phyloP scores from a whole-genome alignment of 2,888 invertebrate species.

The Trichogramma dendrolimi region DNA sequence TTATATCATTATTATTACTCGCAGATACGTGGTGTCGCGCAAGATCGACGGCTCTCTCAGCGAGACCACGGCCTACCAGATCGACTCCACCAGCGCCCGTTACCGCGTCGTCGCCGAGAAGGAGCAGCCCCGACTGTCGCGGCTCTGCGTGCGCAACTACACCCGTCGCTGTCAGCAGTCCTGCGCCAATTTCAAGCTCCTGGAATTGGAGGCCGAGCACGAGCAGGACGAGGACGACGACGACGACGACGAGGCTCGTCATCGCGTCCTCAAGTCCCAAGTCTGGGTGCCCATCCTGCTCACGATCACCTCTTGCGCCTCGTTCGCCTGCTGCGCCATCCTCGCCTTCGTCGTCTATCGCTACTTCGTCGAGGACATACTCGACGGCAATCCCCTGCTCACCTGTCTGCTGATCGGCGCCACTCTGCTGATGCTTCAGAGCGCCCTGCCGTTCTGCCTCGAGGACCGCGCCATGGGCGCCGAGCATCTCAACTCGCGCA shows the following conservation, averaged over 20 bases:
- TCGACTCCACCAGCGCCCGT: constrained; percentile 31
- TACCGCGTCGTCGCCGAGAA: constrained; percentile 34
- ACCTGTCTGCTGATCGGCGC: constrained; percentile 52
- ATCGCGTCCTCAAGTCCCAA: constrained; percentile 40
- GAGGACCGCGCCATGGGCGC: constrained; percentile 40
- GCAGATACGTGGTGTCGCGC: constrained; percentile 21
- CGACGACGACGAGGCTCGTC: neutral
- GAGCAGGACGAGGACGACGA: neutral
- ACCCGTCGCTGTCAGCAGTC: constrained; percentile 35
- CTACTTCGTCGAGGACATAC: constrained; percentile 58
- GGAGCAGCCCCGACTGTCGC: constrained; percentile 33
- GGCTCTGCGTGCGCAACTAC: constrained; percentile 36
- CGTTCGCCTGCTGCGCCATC: constrained; percentile 63
- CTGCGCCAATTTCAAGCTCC: constrained; percentile 41
- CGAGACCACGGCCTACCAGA: constrained; percentile 36
- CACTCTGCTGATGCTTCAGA: constrained; percentile 49
- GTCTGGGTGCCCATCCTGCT: constrained; percentile 62
- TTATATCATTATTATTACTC: neutral
- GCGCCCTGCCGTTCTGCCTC: constrained; percentile 52
- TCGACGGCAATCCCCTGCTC: constrained; percentile 64
- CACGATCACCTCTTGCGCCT: constrained; percentile 65
- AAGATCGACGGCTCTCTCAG: constrained; percentile 32
- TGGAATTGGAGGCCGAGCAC: neutral
- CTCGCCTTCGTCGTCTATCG: constrained; percentile 64
- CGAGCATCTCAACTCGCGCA: constrained; percentile 55